These are phyloP conservation scores for Drosophila tanythrix DNA, from an alignment of 2,888 invertebrate genomes.

Conservation along the genomic window DNA sequence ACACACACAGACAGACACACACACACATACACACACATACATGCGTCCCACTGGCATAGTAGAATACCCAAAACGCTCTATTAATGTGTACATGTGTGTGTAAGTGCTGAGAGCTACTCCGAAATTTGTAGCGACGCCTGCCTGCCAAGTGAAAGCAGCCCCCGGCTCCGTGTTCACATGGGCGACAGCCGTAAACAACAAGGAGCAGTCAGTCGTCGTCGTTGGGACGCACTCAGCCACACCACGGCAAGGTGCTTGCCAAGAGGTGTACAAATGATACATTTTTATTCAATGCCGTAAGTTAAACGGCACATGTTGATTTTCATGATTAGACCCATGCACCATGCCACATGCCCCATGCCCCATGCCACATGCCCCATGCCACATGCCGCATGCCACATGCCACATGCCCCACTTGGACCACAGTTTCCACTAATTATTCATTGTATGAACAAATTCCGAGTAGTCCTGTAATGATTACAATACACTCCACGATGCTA, in stretches of 20 bases:
- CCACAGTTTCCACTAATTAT: neutral
- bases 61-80: slow-evolving; percentile 17
- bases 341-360: neutral
- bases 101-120: slow-evolving; percentile 16
- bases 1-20: neutral
- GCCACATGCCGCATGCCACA: no score
- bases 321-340: slow-evolving; percentile 49
- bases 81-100: slow-evolving; percentile 7
- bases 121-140: slow-evolving; percentile 31
- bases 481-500: neutral
- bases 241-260: neutral
- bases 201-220: slow-evolving; percentile 20
- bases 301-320: slow-evolving; percentile 53
- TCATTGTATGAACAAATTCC: neutral
- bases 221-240: slow-evolving; percentile 57
- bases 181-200: slow-evolving; percentile 57
- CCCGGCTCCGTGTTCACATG: slow-evolving; percentile 64
- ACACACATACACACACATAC: no score
- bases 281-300: slow-evolving; percentile 60
- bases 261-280: slow-evolving; percentile 36
- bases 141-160: slow-evolving; percentile 38
- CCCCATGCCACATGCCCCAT: no score
- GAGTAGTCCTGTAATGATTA: neutral
- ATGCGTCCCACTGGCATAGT: neutral
- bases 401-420: no score